Conservation (phyloP, 2,797 vertebrate species). For the Alosa sapidissima region DNA sequence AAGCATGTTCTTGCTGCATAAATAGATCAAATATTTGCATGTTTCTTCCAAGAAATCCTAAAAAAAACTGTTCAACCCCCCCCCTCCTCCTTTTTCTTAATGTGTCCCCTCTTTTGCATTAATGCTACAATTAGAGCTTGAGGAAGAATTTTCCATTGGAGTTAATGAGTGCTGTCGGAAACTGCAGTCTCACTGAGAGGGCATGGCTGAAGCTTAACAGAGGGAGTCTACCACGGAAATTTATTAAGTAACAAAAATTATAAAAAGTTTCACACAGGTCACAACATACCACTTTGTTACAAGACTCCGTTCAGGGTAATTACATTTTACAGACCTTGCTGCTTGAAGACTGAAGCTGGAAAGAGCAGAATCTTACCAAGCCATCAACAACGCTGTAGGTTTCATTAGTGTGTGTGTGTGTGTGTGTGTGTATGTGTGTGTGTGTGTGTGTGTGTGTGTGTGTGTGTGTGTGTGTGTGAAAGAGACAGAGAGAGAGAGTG, state of each 20-base stretch:
- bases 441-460: too few species aligned
- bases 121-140: slow-evolving; percentile 50
- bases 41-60: slow-evolving; percentile 35
- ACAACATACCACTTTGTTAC: slow-evolving; percentile 54
- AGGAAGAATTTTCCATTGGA: slow-evolving; percentile 60
- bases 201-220: slow-evolving; percentile 31
- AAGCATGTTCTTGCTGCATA: slow-evolving; percentile 46
- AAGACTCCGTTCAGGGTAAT: slow-evolving; percentile 63
- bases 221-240: slow-evolving; percentile 38
- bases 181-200: slow-evolving; percentile 34
- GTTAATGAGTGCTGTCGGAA: slow-evolving; percentile 51
- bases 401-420: slow-evolving; percentile 49
- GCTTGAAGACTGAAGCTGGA: slow-evolving; percentile 57
- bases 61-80: slow-evolving; percentile 48
- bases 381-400: slow-evolving; percentile 21
- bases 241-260: slow-evolving; percentile 51
- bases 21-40: slow-evolving; percentile 38
- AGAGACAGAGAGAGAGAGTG: background rate
- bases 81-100: slow-evolving; percentile 32
- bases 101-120: slow-evolving; percentile 50
- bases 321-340: slow-evolving; percentile 67
- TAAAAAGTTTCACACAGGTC: slow-evolving; percentile 52
- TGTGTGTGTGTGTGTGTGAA: too few species aligned
- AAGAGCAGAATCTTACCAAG: slow-evolving; percentile 56
- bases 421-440: slow-evolving; percentile 41